Evolutionary conservation across 2,797 vertebrate species (phyloP), one percentile per base, ranked within the genome.

Genomic region (Channallabes apus): DNA sequence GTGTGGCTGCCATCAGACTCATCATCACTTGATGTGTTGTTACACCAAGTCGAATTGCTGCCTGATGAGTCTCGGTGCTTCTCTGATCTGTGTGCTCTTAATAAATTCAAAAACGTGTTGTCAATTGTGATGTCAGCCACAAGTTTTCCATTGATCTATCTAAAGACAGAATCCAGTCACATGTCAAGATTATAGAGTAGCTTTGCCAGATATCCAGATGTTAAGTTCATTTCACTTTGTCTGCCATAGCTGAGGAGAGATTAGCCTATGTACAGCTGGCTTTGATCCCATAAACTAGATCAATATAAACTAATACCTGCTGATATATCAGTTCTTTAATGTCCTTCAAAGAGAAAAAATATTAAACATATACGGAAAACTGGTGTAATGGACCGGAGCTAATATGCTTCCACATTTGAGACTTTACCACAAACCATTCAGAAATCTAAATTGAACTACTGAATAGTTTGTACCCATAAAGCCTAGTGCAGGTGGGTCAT

Each of bases 151-250:
- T 93, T 92, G 59, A 78, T 80, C 83, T 84, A 93, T 93, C 93
- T 92, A 91, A 90, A 90, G 91, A 90, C 91, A 90, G 56, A 90
- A 90, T 89, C 90, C 89, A 90, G 89, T 90, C 90, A 89, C 86
- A 92, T 93, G 92, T 93, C 94, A 94, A 93, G 93, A 93, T 94
- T 94, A 94, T 90, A 90, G 92, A 93, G 71, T 67, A 83, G 91
- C 93, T 91, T 90, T 90, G 91, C 89, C 90, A 65, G 82, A 72
- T 75, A 84, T 86, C 41, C 65, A 72, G 75, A 86, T 80, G 76
- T 80, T 80, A 80, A 83, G 51, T 69, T 64, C 65, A 83, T 83
- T 86, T 84, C 46, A 80, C 56, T 41, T 46, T 75, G 76, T 84
- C 82, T 83, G 82, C 59, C 59, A 61, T 51, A 18, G 59, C 75